phyloP scores from a whole-genome alignment of 1,140 invertebrate genomes.

The Coenobita brevimanus region DNA sequence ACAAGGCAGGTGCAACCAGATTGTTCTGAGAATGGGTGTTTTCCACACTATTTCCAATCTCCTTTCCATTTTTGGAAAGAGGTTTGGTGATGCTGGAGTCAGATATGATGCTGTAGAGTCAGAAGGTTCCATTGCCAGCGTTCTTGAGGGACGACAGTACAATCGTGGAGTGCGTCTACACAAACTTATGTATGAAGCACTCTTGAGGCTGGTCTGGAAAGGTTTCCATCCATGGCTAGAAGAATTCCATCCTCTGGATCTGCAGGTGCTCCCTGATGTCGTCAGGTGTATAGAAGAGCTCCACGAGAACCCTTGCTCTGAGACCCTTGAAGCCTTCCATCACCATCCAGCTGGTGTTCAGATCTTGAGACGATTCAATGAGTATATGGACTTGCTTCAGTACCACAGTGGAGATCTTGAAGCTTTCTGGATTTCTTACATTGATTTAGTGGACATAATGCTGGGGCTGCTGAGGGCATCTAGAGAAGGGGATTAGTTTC shows the following conservation, averaged over 20 bases:
- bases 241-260: not conserved
- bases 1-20: not conserved
- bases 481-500: not conserved
- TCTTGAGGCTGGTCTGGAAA: conserved; percentile 10
- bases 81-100: conserved; percentile 26
- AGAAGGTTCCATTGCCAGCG: not conserved
- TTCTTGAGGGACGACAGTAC: conserved; percentile 12
- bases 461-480: not conserved
- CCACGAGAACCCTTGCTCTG: not conserved
- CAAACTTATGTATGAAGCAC: conserved; percentile 23
- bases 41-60: not conserved
- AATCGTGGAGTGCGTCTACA: not conserved
- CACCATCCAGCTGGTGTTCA: too few species aligned
- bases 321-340: conserved; percentile 10
- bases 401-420: not conserved
- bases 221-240: conserved; percentile 19
- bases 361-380: too few species aligned
- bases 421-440: not conserved
- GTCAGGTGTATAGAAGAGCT: too few species aligned
- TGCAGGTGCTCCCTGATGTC: too few species aligned
- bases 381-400: too few species aligned
- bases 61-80: not conserved
- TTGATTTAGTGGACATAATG: not conserved
- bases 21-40: not conserved
- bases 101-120: not conserved